These are phyloP conservation scores for Patiria miniata DNA, from an alignment of 35 echinoderm and acorn worm genomes.

Conservation along the genomic window DNA sequence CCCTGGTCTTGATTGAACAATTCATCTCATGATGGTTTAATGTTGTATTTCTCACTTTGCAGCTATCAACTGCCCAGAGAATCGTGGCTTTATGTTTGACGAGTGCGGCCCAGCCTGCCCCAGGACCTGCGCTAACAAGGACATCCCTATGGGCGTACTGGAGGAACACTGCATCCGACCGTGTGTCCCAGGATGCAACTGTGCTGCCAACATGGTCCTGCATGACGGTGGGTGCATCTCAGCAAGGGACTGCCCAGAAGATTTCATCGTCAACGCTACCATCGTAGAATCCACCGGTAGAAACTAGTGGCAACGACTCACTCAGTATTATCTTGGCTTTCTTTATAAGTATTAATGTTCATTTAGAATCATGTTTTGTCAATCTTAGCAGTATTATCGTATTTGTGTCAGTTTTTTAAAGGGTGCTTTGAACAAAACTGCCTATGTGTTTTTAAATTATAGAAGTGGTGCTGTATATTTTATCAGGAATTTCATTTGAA, in stretches of 20 bases:
- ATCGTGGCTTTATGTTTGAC: conserved; percentile 92
- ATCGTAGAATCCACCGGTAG: conserved; percentile 57
- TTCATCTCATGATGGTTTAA: too few relatives aligned
- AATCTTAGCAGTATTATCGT: too few relatives aligned
- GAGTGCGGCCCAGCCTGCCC: conserved; percentile 98
- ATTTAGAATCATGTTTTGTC: too few relatives aligned
- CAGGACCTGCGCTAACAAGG: conserved; percentile 90
- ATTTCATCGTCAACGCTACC: conserved; percentile 70
- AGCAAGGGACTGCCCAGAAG: conserved; percentile 60
- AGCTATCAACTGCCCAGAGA: conserved; percentile 88
- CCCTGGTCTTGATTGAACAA: too few relatives aligned
- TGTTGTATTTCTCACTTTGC: neutral
- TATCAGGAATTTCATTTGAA: too few relatives aligned
- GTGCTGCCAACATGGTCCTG: conserved; percentile 77
- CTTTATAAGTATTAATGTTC: too few relatives aligned
- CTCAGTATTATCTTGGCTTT: too few relatives aligned
- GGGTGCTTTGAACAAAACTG: too few relatives aligned
- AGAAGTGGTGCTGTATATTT: too few relatives aligned
- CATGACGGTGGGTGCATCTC: conserved; percentile 74
- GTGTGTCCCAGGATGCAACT: conserved; percentile 94
- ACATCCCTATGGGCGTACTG: conserved; percentile 67
- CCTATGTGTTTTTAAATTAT: too few relatives aligned
- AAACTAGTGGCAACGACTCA: neutral
- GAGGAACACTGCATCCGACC: conserved; percentile 86
- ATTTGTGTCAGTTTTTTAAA: too few relatives aligned